Evolutionary conservation across 2,797 vertebrate species (phyloP), one percentile per base, ranked within the genome.

Genomic region (Paedocypris micromegethes): DNA sequence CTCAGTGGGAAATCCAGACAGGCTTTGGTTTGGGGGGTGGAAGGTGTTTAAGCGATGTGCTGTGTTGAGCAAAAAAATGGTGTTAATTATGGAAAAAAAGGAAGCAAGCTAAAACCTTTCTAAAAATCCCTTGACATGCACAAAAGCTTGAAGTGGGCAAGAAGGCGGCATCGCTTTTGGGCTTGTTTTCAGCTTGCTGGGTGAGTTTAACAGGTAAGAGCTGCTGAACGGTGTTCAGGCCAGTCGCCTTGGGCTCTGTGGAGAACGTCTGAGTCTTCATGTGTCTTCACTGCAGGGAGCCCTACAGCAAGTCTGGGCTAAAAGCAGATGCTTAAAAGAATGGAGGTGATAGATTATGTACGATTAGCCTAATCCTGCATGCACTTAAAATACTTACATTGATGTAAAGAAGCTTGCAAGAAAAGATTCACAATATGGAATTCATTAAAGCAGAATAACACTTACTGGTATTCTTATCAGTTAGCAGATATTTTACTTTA

Each of bases 301-400:
- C 72, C 74, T 80, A 70, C 72, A 76, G 79, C 72, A 78, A 76
- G 72, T 70, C 80, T 85, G 86, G 86, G 82, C 87, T 83, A 80
- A 72, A 64, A 79, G 79, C 78, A 78, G 80, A 83, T 83, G 80
- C 80, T 82, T 77, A 65, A 70, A 72, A 79, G 72, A 46, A 59
- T 9, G 60, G 49, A 59, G 58, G 43, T 45, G 46, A 58, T 59
- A 66, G 59, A 54, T 58, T 54, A 47, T 43, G 40, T 54, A 44
- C 23, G 5, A 49, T 63, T 53, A 61, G 53, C 39, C 5, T 49
- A 46, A 69, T 44, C 50, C 47, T 43, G 45, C 7, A 38, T 4
- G 23, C 53, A 41, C 63, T 63, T 51, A 5, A 64, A 63, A 44
- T 3, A 38, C 3, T 23, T 23, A 23, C 23, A 23, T 23, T 23